phyloP scores from a whole-genome alignment of 2,888 invertebrate genomes.

The Lissonota sp. region DNA sequence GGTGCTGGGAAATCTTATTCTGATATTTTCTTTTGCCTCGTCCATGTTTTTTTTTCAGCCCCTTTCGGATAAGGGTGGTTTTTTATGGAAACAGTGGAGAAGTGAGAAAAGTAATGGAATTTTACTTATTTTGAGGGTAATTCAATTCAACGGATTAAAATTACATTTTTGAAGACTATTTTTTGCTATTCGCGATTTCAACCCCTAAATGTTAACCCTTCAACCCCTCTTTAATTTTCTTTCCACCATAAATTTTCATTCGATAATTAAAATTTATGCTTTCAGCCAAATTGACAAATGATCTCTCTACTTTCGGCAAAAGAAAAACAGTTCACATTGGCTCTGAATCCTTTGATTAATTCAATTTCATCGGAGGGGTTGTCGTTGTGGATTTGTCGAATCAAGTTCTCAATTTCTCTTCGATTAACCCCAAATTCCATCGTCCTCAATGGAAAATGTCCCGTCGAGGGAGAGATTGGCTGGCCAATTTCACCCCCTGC shows the following conservation, averaged over 20 bases:
- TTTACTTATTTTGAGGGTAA: too few species aligned
- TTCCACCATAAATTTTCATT: too few species aligned
- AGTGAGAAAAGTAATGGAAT: neutral
- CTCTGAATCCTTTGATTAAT: conserved; percentile 73
- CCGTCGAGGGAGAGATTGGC: conserved; percentile 17
- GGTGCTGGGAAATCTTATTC: conserved; percentile 21
- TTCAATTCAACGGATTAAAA: too few species aligned
- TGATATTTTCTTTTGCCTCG: conserved; percentile 59
- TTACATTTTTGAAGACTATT: neutral
- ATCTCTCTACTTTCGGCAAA: conserved; percentile 63
- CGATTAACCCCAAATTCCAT: conserved; percentile 55
- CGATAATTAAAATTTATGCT: conserved; percentile 79
- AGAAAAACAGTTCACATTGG: conserved; percentile 51
- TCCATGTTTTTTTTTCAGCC: conserved; percentile 45
- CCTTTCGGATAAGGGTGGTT: conserved; percentile 8
- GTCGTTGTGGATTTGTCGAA: conserved; percentile 43
- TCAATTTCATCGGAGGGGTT: conserved; percentile 69
- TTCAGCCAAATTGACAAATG: conserved; percentile 72
- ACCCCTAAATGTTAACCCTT: too few species aligned
- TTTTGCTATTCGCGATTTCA: too few species aligned
- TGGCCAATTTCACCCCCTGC: conserved; percentile 19
- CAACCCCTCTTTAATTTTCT: too few species aligned
- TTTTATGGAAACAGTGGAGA: too few species aligned
- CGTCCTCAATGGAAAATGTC: conserved; percentile 57
- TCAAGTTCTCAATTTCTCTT: conserved; percentile 64